Evolutionary conservation across 2,888 invertebrate genomes (phyloP), one percentile per base, ranked within the genome.

Genomic region (Leucozona laternaria): DNA sequence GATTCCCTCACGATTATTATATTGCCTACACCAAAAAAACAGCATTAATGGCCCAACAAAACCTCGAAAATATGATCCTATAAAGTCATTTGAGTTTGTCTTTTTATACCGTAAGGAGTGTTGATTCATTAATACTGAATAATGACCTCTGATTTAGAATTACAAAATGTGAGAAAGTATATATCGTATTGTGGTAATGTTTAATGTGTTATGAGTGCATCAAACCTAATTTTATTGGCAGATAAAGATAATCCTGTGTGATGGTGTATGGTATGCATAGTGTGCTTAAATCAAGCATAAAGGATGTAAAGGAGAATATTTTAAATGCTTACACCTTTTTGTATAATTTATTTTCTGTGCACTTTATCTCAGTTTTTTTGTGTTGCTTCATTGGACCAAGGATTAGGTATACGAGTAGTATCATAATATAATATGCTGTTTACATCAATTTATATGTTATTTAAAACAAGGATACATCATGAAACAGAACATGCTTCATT

Each of bases 161-260:
- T 75, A 17, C 4, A 5, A 31, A 55, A 76, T 71, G 80, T 85
- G 81, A 81, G 85, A 81, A 57, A 58, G 34, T 34, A 77, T 20
- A 31, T 58, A 25, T 13, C 11, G 31, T 58, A 37, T 11, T 31
- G 37, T 53, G 40, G 15, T 25, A 25, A 15, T 20, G 20, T 68
- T 68, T 53, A 68, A 53, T 53, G 68, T 68, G 4, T 37, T 68
- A 37, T 37, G n/a, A 68, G 50, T 68, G 68, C 34, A 50, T 31
- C 22, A 13, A 2, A 5, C 34, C 50, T 20, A 17, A 31, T 66
- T 68, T 31, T 15, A 50, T 34, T 13, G 15, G 48, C 11, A 66
- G 66, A 31, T 66, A 48, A 20, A 31, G 31, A 34, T 25, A 66
- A 66, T 48, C 48, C 15, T 48, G 31, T 25, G n/a, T n/a, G n/a